Evolutionary conservation across 30 jellyfish, hydroid and myxozoan species (phyloP).

Genomic region (Cassiopea xamachana): DNA sequence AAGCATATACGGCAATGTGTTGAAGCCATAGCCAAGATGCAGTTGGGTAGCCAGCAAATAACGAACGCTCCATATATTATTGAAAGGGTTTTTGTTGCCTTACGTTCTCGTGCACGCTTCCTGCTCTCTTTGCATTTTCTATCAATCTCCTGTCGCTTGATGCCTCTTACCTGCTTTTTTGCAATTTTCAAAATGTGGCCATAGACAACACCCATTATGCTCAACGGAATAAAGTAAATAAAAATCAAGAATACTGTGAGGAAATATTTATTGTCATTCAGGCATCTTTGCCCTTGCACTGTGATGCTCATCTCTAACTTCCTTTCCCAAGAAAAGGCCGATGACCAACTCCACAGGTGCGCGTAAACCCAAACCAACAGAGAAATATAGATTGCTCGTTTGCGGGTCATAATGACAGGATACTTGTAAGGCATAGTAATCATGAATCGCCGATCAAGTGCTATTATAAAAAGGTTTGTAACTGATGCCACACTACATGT

Average conservation of each 20-base stretch:
- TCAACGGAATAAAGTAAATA: conserved; percentile 73
- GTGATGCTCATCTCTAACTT: not conserved
- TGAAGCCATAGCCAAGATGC: conserved; percentile 51
- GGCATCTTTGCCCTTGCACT: conserved; percentile 33
- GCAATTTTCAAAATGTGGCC: conserved; percentile 75
- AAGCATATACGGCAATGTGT: conserved; percentile 56
- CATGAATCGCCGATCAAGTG: conserved; percentile 86
- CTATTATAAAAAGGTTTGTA: conserved; percentile 81
- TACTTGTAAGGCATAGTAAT: conserved; percentile 84
- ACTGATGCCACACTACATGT: conserved; percentile 84
- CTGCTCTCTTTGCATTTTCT: conserved; percentile 8
- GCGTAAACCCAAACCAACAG: conserved; percentile 85
- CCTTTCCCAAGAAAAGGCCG: conserved; percentile 68
- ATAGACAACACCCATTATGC: conserved; percentile 80
- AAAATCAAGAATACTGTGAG: conserved; percentile 40
- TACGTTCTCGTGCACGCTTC: conserved; percentile 70
- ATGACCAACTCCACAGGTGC: conserved; percentile 80
- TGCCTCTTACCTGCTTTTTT: conserved; percentile 74
- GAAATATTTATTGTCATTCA: conserved; percentile 54
- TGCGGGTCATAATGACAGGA: conserved; percentile 65
- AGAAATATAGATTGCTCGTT: conserved; percentile 62
- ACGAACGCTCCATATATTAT: conserved; percentile 89
- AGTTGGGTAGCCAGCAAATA: conserved; percentile 95
- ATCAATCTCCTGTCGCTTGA: conserved; percentile 46
- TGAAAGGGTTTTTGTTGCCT: conserved; percentile 88